A percentile compares a stretch with the other conserved stretches of the same genome.
Conservation (phyloP, 1,140 invertebrate genomes). For the Ceratosolen fusciceps region DNA sequence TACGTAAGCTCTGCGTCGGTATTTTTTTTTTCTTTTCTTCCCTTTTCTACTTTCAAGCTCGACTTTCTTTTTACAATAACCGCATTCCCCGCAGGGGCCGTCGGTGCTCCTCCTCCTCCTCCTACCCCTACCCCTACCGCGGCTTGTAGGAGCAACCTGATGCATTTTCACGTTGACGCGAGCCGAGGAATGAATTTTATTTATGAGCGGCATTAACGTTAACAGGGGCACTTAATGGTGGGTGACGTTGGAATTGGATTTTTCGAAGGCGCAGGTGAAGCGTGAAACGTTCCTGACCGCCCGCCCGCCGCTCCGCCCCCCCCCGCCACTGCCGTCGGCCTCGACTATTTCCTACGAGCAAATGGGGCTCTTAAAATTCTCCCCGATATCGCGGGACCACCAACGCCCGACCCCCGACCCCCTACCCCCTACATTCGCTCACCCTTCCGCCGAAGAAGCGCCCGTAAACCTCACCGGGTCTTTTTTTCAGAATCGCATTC, state of each 20-base stretch:
- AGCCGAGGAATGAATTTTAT: slow-evolving; percentile 39
- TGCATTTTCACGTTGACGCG: slow-evolving; percentile 29
- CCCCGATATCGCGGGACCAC: slow-evolving; percentile 35
- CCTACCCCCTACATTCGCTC: too few relatives aligned
- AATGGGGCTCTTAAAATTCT: slow-evolving; percentile 50
- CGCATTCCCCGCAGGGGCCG: too few relatives aligned
- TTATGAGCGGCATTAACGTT: slow-evolving; percentile 48
- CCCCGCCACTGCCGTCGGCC: too few relatives aligned
- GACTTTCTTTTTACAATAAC: too few relatives aligned
- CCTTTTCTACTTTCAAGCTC: too few relatives aligned
- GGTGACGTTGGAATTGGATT: slow-evolving; percentile 43
- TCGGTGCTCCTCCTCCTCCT: too few relatives aligned
- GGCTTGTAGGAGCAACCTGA: slow-evolving; percentile 2
- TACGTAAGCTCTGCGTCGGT: too few relatives aligned
- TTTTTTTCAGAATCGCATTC: slow-evolving; percentile 43
- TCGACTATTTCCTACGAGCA: neutral
- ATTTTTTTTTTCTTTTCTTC: too few relatives aligned
- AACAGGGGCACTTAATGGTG: slow-evolving; percentile 45
- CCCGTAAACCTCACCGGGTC: slow-evolving; percentile 32
- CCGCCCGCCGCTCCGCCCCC: neutral
- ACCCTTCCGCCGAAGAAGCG: slow-evolving; percentile 31
- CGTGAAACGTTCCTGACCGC: too few relatives aligned
- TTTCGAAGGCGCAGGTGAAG: slow-evolving; percentile 37
- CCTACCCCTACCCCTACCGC: neutral
- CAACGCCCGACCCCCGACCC: neutral